Evolutionary conservation across 2,113 vertebrate species (phyloP).

Genomic region (Calypte anna): DNA sequence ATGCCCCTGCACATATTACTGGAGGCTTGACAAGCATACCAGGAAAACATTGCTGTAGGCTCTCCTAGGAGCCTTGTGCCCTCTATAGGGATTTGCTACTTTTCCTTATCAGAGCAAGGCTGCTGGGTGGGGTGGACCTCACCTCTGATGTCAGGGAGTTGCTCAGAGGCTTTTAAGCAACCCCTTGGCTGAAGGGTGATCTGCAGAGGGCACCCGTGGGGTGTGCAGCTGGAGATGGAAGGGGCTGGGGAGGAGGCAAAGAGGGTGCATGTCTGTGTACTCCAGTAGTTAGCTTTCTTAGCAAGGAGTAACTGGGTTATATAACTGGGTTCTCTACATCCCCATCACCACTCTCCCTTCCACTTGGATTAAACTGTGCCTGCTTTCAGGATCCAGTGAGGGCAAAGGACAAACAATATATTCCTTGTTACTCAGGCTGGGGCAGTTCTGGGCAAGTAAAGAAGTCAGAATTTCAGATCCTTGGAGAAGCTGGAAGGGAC

Average conservation of each 20-base stretch:
- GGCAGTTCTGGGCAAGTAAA: background rate
- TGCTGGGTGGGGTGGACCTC: background rate
- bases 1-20: background rate
- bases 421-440: background rate
- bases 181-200: background rate
- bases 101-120: background rate
- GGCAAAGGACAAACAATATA: background rate
- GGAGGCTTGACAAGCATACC: background rate
- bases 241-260: background rate
- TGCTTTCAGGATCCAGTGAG: background rate
- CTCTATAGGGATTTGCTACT: background rate
- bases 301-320: background rate
- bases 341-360: background rate
- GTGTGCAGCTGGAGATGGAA: background rate
- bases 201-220: background rate
- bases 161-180: background rate
- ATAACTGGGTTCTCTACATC: background rate
- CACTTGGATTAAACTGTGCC: background rate
- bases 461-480: background rate
- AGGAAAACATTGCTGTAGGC: background rate
- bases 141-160: background rate
- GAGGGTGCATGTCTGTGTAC: background rate
- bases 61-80: background rate
- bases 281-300: background rate
- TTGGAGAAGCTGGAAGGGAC: background rate